Base-by-base conservation (phyloP, 2,888 invertebrate species). In the Sussaba pulchella region DNA sequence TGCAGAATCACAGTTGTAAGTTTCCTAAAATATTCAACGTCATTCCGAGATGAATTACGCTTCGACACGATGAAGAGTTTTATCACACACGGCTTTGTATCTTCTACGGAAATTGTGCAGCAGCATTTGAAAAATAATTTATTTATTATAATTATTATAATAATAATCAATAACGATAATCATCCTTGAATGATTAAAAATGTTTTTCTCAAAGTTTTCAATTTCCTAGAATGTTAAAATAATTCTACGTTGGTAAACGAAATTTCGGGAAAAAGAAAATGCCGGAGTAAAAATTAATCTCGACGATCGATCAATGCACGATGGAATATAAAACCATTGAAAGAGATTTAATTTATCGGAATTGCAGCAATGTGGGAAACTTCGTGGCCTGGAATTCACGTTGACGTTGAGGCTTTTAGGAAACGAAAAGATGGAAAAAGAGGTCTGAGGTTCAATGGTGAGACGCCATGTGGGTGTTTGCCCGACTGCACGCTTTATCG, bases 401-500 rank as follows among this genome's bases (percentile, higher is more conserved):
- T 85, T 24, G 77, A 67, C 31, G 50, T 61, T 1, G n/a, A 26
- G 2, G 5, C 9, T 9, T 14, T 31, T 1, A 17, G 2, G 31
- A 9, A 8, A 0, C 14, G 14, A 57, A 17, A 9, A 6, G 31
- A 2, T 2, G 6, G 2, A 6, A 31, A 31, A 31, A 6, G 31
- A 61, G 41, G 21, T 82, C 66, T 17, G 78, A 43, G 10, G 78
- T 78, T 12, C 69, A 75, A n/a, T 3, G 69, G 73, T 6, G 31
- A 77, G 4, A 84, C 84, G 64, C 87, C 89, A 8, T 94, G 94
- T 61, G 87, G 91, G 41, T 96, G 96, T 83, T 87, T 94, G 69
- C 94, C 95, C 0, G 95, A 95, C 85, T 96, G 96, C 83, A 94
- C 94, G 83, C 92, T 94, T 69, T 94, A 93, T 84, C 93, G 93